Evolutionary conservation across 1,140 invertebrate genomes (phyloP).

Genomic region (Drosophila sp.): DNA sequence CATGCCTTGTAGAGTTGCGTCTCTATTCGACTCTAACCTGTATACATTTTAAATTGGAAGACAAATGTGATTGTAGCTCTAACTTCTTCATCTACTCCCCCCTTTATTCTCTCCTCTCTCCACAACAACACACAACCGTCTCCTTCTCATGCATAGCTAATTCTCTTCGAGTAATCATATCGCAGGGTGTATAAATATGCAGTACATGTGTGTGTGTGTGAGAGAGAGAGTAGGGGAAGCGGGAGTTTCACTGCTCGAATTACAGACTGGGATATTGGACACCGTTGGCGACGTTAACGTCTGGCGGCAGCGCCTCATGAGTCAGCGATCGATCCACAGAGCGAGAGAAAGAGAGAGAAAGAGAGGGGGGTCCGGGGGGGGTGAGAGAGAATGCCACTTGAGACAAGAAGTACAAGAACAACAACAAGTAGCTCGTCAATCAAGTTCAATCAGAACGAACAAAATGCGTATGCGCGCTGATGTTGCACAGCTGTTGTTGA

Average conservation of each 20-base stretch:
- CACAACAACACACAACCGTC: neutral
- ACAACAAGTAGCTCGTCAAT: conserved; percentile 40
- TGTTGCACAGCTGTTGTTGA: conserved; percentile 27
- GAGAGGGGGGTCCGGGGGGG: neutral
- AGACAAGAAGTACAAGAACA: neutral
- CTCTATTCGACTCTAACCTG: neutral
- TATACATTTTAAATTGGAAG: neutral
- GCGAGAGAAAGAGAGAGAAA: neutral
- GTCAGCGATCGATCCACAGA: conserved; percentile 47
- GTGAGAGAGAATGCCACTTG: conserved; percentile 24
- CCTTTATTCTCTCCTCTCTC: neutral
- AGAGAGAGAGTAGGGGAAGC: neutral
- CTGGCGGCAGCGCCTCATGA: conserved; percentile 37
- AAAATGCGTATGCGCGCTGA: neutral
- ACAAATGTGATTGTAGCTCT: neutral
- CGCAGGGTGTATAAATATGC: conserved; percentile 23
- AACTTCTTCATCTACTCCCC: neutral
- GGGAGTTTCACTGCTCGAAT: conserved; percentile 38
- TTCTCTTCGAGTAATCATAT: conserved; percentile 19
- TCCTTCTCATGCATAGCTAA: conserved; percentile 10
- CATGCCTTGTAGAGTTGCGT: neutral
- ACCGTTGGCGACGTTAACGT: conserved; percentile 20
- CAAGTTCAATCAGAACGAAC: conserved; percentile 49
- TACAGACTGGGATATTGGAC: conserved; percentile 56
- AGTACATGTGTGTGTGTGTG: conserved; percentile 11